Base-by-base conservation (phyloP, 2,888 invertebrate species). In the Aporophyla nigra region DNA sequence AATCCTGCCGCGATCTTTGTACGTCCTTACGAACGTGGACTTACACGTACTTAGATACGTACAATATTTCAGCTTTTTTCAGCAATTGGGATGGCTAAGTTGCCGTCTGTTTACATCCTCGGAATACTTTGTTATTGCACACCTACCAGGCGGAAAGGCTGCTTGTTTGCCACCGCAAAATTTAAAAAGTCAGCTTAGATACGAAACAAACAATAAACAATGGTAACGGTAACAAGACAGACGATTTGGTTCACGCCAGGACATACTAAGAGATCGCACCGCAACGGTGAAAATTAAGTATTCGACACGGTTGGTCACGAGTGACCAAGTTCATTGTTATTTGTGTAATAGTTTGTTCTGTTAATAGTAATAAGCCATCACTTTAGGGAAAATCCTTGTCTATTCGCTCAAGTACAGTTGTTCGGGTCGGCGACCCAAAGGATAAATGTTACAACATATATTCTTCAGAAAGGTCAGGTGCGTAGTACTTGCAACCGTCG, bases 321-420 rank as follows among this genome's bases (percentile, higher is more conserved):
- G 49, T 62, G 46, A 58, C 53, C 53, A 78, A 78, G 61, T 70
- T 54, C 58, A 71, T 79, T 78, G 80, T 70, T 59, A 59, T 56
- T 79, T 59, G 40, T 58, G 56, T 59, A 59, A 78, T 33, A 80
- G 54, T 40, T 49, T 69, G 62, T 59, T 69, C 58, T n/a, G 53
- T 49, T 53, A 63, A 33, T 79, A 65, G 27, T 70, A 84, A 63
- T 49, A 69, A 63, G 16, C 46, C n/a, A 49, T 53, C 78, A 78
- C 84, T 62, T 63, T 53, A 33, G 54, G 21, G 80, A 53, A 79
- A 78, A 79, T 53, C 84, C 79, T 59, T 70, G 63, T 71, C 49
- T 54, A 71, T 6, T 43, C 21, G 16, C 24, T 70, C 71, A 79
- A 59, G 71, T 51, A 53, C 62, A 68, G 33, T n/a, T 51, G 27